A percentile compares a stretch with the other conserved stretches of the same genome.
Evolutionary conservation across 2,113 vertebrate genomes (phyloP).

Genomic region (Xenopus tropicalis): UCB_Xtro_10.0 CM004448.2:77603501-77604000

Average conservation of each 20-base stretch:
- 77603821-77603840: constrained; percentile 24
- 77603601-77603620: constrained; percentile 27
- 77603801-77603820: constrained; percentile 35
- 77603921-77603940: no score
- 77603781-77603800: constrained; percentile 36
- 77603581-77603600: constrained; percentile 1
- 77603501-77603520: no score
- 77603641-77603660: constrained; percentile 12
- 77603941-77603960: no score
- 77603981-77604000: no score
- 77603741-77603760: constrained; percentile 35
- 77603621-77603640: constrained; percentile 17
- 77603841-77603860: neutral
- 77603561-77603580: constrained; percentile 10
- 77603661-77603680: constrained; percentile 31
- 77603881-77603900: no score
- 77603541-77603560: constrained; percentile 32
- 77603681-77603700: constrained; percentile 41
- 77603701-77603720: constrained; percentile 44
- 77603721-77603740: constrained; percentile 39
- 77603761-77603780: constrained; percentile 38
- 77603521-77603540: neutral
- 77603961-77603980: no score
- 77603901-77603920: no score
- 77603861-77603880: neutral